Evolutionary conservation across 2,888 invertebrate genomes (phyloP).

Genomic region (Mythimna pallens): DNA sequence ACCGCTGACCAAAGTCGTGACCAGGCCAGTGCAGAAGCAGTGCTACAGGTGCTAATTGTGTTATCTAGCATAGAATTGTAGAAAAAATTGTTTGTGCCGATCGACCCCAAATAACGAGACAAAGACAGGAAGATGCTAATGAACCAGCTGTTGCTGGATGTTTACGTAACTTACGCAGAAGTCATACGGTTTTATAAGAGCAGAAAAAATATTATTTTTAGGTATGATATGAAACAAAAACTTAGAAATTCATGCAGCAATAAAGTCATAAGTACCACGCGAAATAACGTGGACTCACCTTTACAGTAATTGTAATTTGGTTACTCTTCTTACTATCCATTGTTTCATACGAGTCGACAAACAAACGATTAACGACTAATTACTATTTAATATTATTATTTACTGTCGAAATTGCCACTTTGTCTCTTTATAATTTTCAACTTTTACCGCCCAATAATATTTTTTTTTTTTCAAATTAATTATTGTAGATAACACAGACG

Average conservation of each 20-base stretch:
- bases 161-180: neutral
- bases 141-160: neutral
- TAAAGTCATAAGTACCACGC: neutral
- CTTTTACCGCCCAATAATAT: conserved; percentile 25
- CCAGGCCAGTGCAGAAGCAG: neutral
- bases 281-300: conserved; percentile 18
- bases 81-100: too few relatives aligned
- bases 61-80: too few relatives aligned
- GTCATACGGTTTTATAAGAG: too few relatives aligned
- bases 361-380: neutral
- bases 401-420: neutral
- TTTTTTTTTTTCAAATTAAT: neutral
- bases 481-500: too few relatives aligned
- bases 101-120: too few relatives aligned
- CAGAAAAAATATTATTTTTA: too few relatives aligned
- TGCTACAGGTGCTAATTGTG: neutral
- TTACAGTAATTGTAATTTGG: conserved; percentile 27
- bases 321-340: conserved; percentile 43
- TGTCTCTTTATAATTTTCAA: neutral
- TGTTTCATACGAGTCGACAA: neutral
- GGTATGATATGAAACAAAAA: neutral
- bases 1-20: too few relatives aligned
- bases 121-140: too few relatives aligned
- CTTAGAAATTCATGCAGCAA: neutral
- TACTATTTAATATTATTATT: neutral